Conservation (phyloP, 2,113 vertebrate species). For the Dendropsophus ebraccatus region DNA sequence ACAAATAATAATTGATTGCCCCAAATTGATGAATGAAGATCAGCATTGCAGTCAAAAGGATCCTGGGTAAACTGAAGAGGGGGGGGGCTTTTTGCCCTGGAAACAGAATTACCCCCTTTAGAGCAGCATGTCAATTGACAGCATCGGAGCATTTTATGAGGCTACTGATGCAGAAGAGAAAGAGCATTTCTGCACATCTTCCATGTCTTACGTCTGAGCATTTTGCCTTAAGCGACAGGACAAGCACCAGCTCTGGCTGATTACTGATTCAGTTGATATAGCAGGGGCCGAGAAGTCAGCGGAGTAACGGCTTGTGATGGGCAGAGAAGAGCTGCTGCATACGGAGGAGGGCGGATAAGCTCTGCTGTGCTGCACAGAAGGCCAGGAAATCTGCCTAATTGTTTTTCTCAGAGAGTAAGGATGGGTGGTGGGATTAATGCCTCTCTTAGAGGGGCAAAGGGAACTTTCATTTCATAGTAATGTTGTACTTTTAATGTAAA, state of each 20-base stretch:
- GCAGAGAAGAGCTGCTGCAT: not conserved
- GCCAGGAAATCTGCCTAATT: too few relatives aligned
- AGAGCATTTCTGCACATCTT: not conserved
- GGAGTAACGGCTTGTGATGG: not conserved
- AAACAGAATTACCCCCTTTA: not conserved
- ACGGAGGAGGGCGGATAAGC: not conserved
- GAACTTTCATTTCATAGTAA: too few relatives aligned
- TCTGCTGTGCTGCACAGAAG: not conserved
- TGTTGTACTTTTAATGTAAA: too few relatives aligned
- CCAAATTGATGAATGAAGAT: not conserved
- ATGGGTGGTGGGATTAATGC: not conserved
- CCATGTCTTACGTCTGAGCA: not conserved
- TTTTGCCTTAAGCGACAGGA: not conserved
- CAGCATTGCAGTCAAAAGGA: not conserved
- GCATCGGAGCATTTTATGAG: not conserved
- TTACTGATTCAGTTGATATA: not conserved
- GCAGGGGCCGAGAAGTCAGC: not conserved
- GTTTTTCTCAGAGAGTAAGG: not conserved
- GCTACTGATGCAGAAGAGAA: not conserved
- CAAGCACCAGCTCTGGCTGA: not conserved
- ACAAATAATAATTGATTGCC: not conserved
- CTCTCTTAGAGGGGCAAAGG: too few relatives aligned
- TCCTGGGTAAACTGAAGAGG: not conserved
- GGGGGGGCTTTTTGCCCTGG: not conserved
- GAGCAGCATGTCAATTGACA: not conserved